Conservation (phyloP, 2,797 vertebrate genomes). For the Mus minutoides region DNA sequence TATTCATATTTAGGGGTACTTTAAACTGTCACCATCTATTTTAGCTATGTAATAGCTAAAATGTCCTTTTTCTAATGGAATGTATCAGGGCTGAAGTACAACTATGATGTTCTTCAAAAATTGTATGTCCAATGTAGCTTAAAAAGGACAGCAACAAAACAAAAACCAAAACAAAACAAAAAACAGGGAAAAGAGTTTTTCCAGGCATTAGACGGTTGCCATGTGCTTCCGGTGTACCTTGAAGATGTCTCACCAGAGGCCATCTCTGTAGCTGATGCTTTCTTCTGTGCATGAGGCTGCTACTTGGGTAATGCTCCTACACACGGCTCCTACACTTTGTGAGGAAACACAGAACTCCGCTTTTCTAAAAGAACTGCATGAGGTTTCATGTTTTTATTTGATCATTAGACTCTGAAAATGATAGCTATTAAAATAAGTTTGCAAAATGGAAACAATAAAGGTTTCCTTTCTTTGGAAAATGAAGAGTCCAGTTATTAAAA, state of each 20-base stretch:
- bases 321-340: background rate
- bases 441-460: slow-evolving; percentile 15
- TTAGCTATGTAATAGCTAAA: slow-evolving; percentile 55
- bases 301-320: background rate
- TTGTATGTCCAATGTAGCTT: background rate
- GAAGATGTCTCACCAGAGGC: background rate
- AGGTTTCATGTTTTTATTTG: background rate
- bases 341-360: background rate
- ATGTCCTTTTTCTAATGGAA: slow-evolving; percentile 64
- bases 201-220: background rate
- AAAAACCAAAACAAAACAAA: background rate
- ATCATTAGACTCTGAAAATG: slow-evolving; percentile 25
- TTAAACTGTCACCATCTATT: slow-evolving; percentile 41
- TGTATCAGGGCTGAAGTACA: background rate
- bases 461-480: background rate
- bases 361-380: background rate
- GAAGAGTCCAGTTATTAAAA: slow-evolving; percentile 23
- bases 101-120: slow-evolving; percentile 52
- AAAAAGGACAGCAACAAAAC: background rate
- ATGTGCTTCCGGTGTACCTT: background rate
- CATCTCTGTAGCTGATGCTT: background rate
- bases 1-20: background rate
- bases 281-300: background rate
- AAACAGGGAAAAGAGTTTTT: background rate
- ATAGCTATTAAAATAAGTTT: slow-evolving; percentile 27